Evolutionary conservation across 2,797 vertebrate species (phyloP).

Genomic region (Hipposideros larvatus): DNA sequence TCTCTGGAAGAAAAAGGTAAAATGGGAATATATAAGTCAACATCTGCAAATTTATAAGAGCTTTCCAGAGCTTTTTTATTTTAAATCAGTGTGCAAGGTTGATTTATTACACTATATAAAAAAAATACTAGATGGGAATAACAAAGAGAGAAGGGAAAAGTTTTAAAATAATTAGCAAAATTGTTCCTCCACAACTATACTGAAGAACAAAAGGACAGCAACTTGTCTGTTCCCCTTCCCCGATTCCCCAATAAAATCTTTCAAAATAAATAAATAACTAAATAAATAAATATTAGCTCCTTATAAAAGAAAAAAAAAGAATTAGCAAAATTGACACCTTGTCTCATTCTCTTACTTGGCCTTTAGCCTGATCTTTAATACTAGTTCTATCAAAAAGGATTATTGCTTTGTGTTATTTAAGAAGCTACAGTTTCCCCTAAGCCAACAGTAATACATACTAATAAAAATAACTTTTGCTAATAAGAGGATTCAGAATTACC

Average conservation of each 20-base stretch:
- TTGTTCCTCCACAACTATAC: too few species aligned
- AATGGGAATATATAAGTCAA: not conserved
- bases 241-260: too few species aligned
- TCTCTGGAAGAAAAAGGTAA: not conserved
- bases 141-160: not conserved
- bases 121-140: not conserved
- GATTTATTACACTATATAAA: not conserved
- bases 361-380: not conserved
- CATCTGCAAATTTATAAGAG: not conserved
- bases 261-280: too few species aligned
- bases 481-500: not conserved
- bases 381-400: not conserved
- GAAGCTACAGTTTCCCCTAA: not conserved
- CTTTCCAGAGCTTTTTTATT: not conserved
- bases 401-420: not conserved
- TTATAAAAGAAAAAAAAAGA: not conserved
- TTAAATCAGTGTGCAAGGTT: not conserved
- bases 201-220: too few species aligned
- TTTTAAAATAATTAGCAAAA: slow-evolving; percentile 40
- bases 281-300: too few species aligned
- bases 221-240: too few species aligned
- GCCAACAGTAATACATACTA: not conserved
- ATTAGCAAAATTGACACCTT: not conserved
- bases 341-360: not conserved
- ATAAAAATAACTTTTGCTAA: slow-evolving; percentile 54